Conservation (phyloP, 2,888 invertebrate species). For the Polyommatus iphigenia region DNA sequence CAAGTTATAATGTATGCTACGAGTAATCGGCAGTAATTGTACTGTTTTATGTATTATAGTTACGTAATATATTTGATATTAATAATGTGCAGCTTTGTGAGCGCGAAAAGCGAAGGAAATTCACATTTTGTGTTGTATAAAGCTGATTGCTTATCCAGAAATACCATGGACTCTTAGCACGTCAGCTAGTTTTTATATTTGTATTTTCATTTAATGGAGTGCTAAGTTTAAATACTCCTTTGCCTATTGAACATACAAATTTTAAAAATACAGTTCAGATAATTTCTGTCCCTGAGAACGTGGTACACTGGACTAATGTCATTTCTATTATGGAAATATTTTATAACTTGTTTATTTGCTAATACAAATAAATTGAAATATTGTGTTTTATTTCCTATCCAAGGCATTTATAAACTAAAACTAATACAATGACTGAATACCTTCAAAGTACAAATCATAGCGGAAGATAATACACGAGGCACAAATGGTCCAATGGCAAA, state of each 20-base stretch:
- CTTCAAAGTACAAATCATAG: too few relatives aligned
- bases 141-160: constrained; percentile 39
- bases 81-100: constrained; percentile 19
- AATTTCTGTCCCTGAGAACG: not conserved
- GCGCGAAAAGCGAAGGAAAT: constrained; percentile 40
- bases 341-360: constrained; percentile 81
- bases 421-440: not conserved
- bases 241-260: not conserved
- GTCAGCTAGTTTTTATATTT: constrained; percentile 1
- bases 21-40: constrained; percentile 41
- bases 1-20: constrained; percentile 67
- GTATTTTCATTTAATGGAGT: not conserved
- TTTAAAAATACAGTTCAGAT: not conserved
- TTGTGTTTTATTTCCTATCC: constrained; percentile 50
- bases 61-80: constrained; percentile 25
- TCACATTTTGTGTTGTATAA: constrained; percentile 53
- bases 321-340: constrained; percentile 76
- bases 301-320: constrained; percentile 59
- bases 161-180: not conserved
- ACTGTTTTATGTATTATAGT: constrained; percentile 10
- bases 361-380: constrained; percentile 75
- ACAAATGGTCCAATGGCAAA: too few relatives aligned
- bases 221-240: not conserved
- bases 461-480: too few relatives aligned
- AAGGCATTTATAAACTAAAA: not conserved